phyloP scores from a whole-genome alignment of 2,113 vertebrate genomes.

The Regulus satrapa region DNA sequence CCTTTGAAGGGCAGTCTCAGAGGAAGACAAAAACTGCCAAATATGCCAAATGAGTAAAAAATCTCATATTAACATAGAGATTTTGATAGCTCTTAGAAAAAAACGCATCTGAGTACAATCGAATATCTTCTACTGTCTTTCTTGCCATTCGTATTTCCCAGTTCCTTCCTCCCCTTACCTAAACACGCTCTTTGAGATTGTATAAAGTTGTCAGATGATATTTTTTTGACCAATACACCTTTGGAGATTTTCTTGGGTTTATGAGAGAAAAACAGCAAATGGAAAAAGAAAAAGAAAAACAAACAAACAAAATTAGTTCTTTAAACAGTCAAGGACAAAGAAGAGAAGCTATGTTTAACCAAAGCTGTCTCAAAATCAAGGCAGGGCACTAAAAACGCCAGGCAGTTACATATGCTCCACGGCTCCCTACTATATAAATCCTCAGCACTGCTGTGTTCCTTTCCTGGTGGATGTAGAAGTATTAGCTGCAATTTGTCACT shows the following conservation, averaged over 20 bases:
- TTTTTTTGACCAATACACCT: neutral
- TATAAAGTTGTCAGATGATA: neutral
- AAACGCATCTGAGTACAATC: neutral
- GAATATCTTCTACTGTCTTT: neutral
- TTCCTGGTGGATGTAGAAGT: neutral
- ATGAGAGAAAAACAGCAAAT: neutral
- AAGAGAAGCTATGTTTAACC: neutral
- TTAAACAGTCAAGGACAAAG: conserved; percentile 27
- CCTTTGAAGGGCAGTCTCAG: neutral
- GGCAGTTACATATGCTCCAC: conserved; percentile 20
- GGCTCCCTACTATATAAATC: conserved; percentile 26
- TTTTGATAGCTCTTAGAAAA: neutral
- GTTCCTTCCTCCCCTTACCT: neutral
- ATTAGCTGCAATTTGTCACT: conserved; percentile 59
- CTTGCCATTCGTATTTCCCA: neutral
- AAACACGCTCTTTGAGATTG: neutral
- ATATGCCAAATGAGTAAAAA: neutral
- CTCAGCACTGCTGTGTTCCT: neutral
- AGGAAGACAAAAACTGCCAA: neutral
- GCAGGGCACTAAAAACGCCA: conserved; percentile 55
- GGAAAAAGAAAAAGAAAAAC: too few relatives aligned
- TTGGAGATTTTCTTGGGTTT: neutral
- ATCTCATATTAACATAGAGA: neutral
- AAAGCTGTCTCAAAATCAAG: conserved; percentile 26
- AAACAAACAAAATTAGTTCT: neutral